These are phyloP conservation scores for Troilus luridus DNA, from an alignment of 2,888 invertebrate species.

Conservation along the genomic window DNA sequence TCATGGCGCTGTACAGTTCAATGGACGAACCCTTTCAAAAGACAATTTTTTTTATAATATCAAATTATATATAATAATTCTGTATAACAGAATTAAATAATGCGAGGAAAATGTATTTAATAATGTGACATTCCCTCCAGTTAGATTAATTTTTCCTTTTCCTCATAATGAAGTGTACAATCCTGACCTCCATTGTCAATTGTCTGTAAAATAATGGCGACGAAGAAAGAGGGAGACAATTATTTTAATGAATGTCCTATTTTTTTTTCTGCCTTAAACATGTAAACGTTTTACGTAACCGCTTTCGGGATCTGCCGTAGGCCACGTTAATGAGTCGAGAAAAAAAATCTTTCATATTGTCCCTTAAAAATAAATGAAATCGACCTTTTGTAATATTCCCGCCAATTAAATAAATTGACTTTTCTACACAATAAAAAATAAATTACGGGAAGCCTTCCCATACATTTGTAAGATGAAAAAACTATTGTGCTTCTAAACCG, in stretches of 20 bases:
- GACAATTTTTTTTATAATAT: background rate
- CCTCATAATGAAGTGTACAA: slow-evolving; percentile 51
- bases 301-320: background rate
- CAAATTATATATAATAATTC: background rate
- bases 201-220: slow-evolving; percentile 56
- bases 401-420: slow-evolving; percentile 31
- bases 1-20: background rate
- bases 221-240: slow-evolving; percentile 51
- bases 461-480: background rate
- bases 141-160: slow-evolving; percentile 18
- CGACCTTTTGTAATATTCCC: background rate
- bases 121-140: slow-evolving; percentile 1
- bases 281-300: slow-evolving; percentile 51
- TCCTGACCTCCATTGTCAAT: slow-evolving; percentile 56
- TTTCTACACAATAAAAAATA: background rate
- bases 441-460: background rate
- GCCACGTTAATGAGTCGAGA: background rate
- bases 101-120: slow-evolving; percentile 39
- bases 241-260: slow-evolving; percentile 53
- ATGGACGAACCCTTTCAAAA: background rate
- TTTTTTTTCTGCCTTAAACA: slow-evolving; percentile 57
- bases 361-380: slow-evolving; percentile 22
- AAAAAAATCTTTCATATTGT: slow-evolving; percentile 51
- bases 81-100: background rate
- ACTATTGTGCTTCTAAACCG: background rate